These are phyloP conservation scores for Myiothlypis chrysogaster DNA, from an alignment of 2,797 vertebrate species.

Conservation along the genomic window DNA sequence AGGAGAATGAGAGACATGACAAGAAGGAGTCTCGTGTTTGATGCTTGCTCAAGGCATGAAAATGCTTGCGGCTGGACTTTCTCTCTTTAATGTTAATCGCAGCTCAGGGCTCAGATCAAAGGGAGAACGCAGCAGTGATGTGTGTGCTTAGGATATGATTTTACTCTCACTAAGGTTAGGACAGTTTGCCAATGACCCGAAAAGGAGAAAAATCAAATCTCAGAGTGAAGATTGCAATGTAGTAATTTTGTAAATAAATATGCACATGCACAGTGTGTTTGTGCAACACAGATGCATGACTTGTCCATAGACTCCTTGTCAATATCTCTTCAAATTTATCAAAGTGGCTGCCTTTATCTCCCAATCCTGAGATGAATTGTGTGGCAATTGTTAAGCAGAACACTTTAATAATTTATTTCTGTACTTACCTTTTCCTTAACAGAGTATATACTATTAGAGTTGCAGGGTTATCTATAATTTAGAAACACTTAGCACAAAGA, in stretches of 20 bases:
- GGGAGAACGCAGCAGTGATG: background rate
- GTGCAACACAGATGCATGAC: background rate
- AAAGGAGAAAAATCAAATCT: background rate
- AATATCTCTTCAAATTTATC: background rate
- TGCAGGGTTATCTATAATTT: slow-evolving; percentile 57
- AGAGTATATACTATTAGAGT: slow-evolving; percentile 29
- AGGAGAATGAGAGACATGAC: background rate
- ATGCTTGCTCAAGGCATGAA: background rate
- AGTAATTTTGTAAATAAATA: background rate
- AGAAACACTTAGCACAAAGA: slow-evolving; percentile 61
- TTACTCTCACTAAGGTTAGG: background rate
- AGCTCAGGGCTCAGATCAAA: background rate
- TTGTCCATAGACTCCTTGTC: background rate
- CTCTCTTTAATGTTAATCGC: background rate
- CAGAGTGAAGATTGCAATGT: background rate
- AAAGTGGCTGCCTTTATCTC: background rate
- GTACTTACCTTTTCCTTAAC: slow-evolving; percentile 59
- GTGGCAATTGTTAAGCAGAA: slow-evolving; percentile 30
- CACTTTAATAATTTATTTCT: slow-evolving; percentile 53
- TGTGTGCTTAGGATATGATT: background rate
- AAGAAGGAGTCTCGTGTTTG: background rate
- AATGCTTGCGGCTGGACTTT: background rate
- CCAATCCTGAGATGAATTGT: background rate
- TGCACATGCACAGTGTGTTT: background rate
- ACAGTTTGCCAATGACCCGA: background rate